These are phyloP conservation scores for Torymus texanus DNA, from an alignment of 2,888 invertebrate species.

Conservation along the genomic window DNA sequence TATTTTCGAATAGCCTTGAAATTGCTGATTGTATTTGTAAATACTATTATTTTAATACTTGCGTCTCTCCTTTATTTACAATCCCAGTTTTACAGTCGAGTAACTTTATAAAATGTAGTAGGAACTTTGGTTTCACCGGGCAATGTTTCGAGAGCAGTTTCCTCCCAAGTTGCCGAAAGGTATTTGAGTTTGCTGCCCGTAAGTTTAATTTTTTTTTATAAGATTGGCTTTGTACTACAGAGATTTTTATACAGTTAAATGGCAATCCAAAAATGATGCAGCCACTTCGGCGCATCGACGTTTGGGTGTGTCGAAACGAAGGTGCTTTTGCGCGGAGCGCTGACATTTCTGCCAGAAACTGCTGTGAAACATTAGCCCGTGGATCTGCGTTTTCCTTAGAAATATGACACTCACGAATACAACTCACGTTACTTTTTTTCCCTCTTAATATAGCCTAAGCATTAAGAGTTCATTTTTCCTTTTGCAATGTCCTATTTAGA, in stretches of 20 bases:
- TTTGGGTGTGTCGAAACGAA: conserved; percentile 49
- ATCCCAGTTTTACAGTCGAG: conserved; percentile 72
- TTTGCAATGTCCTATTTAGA: conserved; percentile 60
- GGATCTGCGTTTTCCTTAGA: conserved; percentile 74
- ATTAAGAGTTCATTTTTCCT: conserved; percentile 58
- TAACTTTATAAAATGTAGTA: conserved; percentile 77
- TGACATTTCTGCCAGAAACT: conserved; percentile 71
- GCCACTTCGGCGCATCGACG: conserved; percentile 40
- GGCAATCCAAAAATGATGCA: conserved; percentile 55
- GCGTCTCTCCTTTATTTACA: conserved; percentile 72
- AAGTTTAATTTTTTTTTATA: conserved; percentile 39
- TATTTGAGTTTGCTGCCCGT: conserved; percentile 54
- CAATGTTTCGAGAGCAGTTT: conserved; percentile 75
- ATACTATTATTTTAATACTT: conserved; percentile 69
- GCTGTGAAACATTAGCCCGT: conserved; percentile 74
- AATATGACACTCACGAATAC: conserved; percentile 75
- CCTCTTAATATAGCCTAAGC: conserved; percentile 62
- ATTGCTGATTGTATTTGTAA: conserved; percentile 72
- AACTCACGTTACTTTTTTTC: conserved; percentile 62
- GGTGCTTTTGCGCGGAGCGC: conserved; percentile 58
- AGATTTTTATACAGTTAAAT: conserved; percentile 56
- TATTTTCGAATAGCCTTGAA: conserved; percentile 63
- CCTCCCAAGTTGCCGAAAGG: conserved; percentile 63
- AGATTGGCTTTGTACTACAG: conserved; percentile 57
- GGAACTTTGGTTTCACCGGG: conserved; percentile 81